Evolutionary conservation across 1,140 invertebrate species (phyloP), one percentile per base, ranked within the genome.

Genomic region (Dinothrombium tinctorium): DNA sequence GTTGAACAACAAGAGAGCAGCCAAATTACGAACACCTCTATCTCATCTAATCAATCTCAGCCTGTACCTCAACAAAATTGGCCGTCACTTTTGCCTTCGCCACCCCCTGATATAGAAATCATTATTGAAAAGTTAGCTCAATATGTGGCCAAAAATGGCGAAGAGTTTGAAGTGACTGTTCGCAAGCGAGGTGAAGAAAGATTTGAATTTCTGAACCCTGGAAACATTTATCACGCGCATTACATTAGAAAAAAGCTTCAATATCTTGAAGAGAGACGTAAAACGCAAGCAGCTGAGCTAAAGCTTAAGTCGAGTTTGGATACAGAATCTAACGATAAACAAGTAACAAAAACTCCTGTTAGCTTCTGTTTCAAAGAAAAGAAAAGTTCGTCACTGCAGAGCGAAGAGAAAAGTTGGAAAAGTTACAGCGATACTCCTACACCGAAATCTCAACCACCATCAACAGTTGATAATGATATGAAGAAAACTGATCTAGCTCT

Each of bases 121-220:
- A 76, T 94, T 6, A 82, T 95, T 37, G 83, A 92, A 56, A 89
- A 90, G 62, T 89, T 94, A 72, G 84, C 86, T 2, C 73, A 73
- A 42, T 94, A 94, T 55, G 86, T 94, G 0, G 74, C 76, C 0
- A 86, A 86, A 51, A 94, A 94, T 61, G 89, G 87, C 0, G 65
- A 72, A 35, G 78, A 84, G 49, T 94, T 95, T 58, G 86, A 92
- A 52, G 68, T 9, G 25, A 24, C 31, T 19, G 44, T 41, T 39
- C 14, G 23, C 21, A 37, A 36, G 21, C 17, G 43, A 33, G 31
- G 33, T 41, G 37, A 47, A 57, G 68, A 72, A 0, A 59, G 84
- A 21, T 92, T 86, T 54, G 69, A 69, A 14, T 86, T 86, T 56
- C 56, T 86, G 0, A 67, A 81, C 37, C 58, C 69, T 0, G 65